Evolutionary conservation across 2,888 invertebrate genomes (phyloP).

Genomic region (Eucriotettix oculatus): DNA sequence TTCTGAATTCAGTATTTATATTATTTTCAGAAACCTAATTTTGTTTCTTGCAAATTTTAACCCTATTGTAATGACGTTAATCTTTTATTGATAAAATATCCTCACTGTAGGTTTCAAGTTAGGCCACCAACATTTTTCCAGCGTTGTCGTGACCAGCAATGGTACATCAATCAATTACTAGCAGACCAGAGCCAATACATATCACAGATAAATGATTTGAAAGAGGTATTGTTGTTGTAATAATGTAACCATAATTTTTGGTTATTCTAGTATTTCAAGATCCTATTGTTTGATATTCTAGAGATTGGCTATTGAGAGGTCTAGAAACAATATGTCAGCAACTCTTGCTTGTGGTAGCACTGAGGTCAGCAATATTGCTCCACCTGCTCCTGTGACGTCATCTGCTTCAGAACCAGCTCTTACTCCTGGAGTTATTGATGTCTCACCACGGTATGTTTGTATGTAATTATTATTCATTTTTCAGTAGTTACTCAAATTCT

Average conservation of each 20-base stretch:
- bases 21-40: too few relatives aligned
- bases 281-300: constrained; percentile 19
- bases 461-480: too few relatives aligned
- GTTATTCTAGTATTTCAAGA: neutral
- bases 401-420: neutral
- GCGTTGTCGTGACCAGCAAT: constrained; percentile 81
- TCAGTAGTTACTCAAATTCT: too few relatives aligned
- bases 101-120: constrained; percentile 56
- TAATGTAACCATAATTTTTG: neutral
- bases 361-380: constrained; percentile 14
- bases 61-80: too few relatives aligned
- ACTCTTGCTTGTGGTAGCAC: constrained; percentile 1
- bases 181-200: constrained; percentile 64
- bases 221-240: constrained; percentile 33
- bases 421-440: neutral
- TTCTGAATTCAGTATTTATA: too few relatives aligned
- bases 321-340: constrained; percentile 34
- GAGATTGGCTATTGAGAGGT: constrained; percentile 51
- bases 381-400: constrained; percentile 2
- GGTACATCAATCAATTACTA: constrained; percentile 75
- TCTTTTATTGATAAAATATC: too few relatives aligned
- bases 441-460: too few relatives aligned
- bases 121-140: constrained; percentile 88
- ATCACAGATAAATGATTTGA: constrained; percentile 67
- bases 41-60: too few relatives aligned